phyloP scores from a whole-genome alignment of 2,888 invertebrate species.

The Tachina lurida region DNA sequence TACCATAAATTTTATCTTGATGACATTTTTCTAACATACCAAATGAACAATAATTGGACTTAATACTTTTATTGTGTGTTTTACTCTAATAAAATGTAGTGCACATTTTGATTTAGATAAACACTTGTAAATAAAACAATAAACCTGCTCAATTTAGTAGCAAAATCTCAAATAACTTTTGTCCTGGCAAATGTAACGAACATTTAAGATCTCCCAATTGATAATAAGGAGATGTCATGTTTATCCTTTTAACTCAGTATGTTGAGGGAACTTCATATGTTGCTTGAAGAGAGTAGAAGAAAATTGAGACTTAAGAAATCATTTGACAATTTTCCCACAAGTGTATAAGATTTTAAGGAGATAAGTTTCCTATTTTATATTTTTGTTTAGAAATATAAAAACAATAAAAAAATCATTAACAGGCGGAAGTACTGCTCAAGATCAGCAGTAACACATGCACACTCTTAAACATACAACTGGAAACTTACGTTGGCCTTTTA shows the following conservation, averaged over 20 bases:
- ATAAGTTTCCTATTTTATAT: constrained; percentile 29
- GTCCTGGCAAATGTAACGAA: constrained; percentile 15
- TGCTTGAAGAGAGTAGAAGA: background rate
- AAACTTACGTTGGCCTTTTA: constrained; percentile 56
- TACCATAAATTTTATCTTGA: background rate
- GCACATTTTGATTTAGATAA: constrained; percentile 40
- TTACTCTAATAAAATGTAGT: background rate
- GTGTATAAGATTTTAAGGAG: constrained; percentile 55
- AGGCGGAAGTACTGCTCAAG: constrained; percentile 63
- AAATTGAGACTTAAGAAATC: constrained; percentile 30
- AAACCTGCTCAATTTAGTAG: constrained; percentile 64
- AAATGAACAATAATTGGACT: constrained; percentile 24
- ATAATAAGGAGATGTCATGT: constrained; percentile 24
- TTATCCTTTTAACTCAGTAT: no score
- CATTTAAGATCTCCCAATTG: constrained; percentile 55
- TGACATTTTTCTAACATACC: background rate
- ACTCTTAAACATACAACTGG: constrained; percentile 26
- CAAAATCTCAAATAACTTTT: constrained; percentile 65
- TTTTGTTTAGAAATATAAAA: constrained; percentile 1
- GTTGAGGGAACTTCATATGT: no score
- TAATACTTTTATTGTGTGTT: constrained; percentile 43
- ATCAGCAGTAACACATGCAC: constrained; percentile 21
- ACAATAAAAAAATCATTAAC: constrained; percentile 19
- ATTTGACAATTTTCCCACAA: constrained; percentile 68
- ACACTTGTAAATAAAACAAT: constrained; percentile 50